Evolutionary conservation across 2,797 vertebrate species (phyloP), one percentile per base, ranked within the genome.

Genomic region (Margarornis squamiger): DNA sequence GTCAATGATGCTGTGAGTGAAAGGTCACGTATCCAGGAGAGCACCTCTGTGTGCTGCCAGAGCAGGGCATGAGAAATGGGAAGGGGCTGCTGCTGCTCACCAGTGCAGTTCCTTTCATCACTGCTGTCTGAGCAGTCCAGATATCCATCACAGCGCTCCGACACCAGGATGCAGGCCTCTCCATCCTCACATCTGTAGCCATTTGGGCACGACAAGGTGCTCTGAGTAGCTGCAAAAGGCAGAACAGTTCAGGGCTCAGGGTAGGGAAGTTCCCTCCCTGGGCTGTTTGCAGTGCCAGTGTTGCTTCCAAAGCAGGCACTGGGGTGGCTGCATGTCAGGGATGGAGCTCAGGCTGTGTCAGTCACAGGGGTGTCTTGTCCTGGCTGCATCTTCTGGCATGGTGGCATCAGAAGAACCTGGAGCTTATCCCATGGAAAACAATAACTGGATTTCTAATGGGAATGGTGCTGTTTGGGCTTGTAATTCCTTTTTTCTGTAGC

Each of bases 111-210:
- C 54, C 96, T 98, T 96, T 99, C 99, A 1, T 99, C 99, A 0
- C 99, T 99, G 97, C 98, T 98, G 46, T 99, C 99, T 0, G 98
- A 99, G 87, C 99, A 99, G 98, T 99, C 99, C 95, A 99, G 97
- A 71, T 99, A 99, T 12, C 99, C 99, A 0, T 99, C 99, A 1
- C 99, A 99, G 15, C 97, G 96, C 97, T 99, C 99, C 0, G 97
- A 95, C 75, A 98, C 96, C 81, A 97, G 38, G n/a, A 99, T 91
- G 36, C 99, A 99, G 29, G 98, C 98, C 88, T 99, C 99, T 0
- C 98, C 98, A 0, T 99, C 99, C 63, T 98, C 98, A 7, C 99
- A 99, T 8, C 72, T 95, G 82, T 98, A 98, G 14, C 98, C 98
- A 9, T 98, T 98, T 6, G 97, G 93, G 78, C 99, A 99, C 1